These are phyloP conservation scores for Drosophila persimilis DNA, from an alignment of 1,140 invertebrate species.

Conservation along the genomic window DNA sequence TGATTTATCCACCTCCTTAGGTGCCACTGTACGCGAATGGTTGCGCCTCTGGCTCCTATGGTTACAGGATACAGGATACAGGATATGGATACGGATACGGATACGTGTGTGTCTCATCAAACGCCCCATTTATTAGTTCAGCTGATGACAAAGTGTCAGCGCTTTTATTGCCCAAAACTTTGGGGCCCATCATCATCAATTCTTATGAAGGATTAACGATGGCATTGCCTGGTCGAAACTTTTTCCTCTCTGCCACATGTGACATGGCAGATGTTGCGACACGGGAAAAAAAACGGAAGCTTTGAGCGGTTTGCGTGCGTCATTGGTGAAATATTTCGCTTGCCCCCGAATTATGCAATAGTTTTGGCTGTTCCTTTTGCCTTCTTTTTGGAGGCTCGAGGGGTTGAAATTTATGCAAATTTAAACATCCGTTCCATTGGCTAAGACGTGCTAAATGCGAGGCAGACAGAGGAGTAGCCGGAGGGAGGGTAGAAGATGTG, in stretches of 20 bases:
- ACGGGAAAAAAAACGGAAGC: constrained; percentile 8
- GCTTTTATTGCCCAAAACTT: constrained; percentile 59
- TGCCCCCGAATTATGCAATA: constrained; percentile 32
- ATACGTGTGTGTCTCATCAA: constrained; percentile 29
- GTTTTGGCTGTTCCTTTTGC: constrained; percentile 16
- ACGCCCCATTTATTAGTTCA: constrained; percentile 47
- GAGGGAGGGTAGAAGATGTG: background rate
- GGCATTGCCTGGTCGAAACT: constrained; percentile 50
- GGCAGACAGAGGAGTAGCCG: constrained; percentile 23
- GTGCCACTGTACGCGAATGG: background rate
- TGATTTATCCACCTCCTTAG: too few relatives aligned
- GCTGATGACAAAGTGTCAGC: constrained; percentile 60
- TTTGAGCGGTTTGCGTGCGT: constrained; percentile 40
- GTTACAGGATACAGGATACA: background rate
- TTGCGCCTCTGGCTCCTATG: background rate
- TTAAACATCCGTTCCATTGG: constrained; percentile 55
- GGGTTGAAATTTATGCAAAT: constrained; percentile 68
- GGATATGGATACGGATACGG: too few relatives aligned
- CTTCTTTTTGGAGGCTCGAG: constrained; percentile 1
- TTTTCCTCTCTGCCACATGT: constrained; percentile 54
- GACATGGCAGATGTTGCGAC: constrained; percentile 40
- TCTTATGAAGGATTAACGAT: constrained; percentile 77
- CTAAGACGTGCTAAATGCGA: constrained; percentile 58
- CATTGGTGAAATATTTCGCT: constrained; percentile 29
- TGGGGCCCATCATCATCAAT: constrained; percentile 70